Evolutionary conservation across 53 echinoderm and acorn worm genomes (phyloP).

Genomic region (Astropecten irregularis): DNA sequence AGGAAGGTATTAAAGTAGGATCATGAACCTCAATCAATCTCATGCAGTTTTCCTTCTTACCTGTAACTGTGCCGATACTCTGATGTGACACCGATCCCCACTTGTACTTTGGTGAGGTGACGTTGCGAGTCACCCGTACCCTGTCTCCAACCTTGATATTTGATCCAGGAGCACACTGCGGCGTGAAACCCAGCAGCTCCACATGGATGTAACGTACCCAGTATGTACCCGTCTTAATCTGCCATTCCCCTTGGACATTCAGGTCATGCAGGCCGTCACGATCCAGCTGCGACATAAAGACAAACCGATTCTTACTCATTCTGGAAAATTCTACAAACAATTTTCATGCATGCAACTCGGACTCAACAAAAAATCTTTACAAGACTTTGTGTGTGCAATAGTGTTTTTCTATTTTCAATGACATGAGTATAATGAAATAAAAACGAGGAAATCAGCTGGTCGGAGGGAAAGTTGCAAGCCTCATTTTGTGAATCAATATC

Average conservation of each 20-base stretch:
- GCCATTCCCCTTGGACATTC: conserved; percentile 98
- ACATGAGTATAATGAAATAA: no score
- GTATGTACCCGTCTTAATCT: conserved; percentile 95
- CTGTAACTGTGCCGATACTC: conserved; percentile 93
- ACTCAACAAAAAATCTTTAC: no score
- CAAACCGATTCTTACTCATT: no score
- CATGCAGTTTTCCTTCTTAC: conserved; percentile 62
- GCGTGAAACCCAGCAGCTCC: conserved; percentile 85
- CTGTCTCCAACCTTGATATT: conserved; percentile 98
- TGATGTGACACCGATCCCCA: conserved; percentile 97
- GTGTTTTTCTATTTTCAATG: no score
- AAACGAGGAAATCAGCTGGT: no score
- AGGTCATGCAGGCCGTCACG: conserved; percentile 96
- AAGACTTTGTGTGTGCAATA: no score
- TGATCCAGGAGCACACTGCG: conserved; percentile 82
- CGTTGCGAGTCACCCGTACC: conserved; percentile 78
- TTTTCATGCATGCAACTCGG: no score
- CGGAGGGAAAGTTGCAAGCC: no score
- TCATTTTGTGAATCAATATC: no score
- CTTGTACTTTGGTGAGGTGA: conserved; percentile 91
- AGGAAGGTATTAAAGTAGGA: no score
- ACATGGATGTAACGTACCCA: conserved; percentile 99
- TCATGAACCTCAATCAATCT: no score
- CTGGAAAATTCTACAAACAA: no score
- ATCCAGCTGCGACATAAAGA: conserved; percentile 65